A percentile compares a stretch with the other conserved stretches of the same genome.
Conservation (phyloP, 2,113 vertebrate genomes). For the Alces alces region DNA sequence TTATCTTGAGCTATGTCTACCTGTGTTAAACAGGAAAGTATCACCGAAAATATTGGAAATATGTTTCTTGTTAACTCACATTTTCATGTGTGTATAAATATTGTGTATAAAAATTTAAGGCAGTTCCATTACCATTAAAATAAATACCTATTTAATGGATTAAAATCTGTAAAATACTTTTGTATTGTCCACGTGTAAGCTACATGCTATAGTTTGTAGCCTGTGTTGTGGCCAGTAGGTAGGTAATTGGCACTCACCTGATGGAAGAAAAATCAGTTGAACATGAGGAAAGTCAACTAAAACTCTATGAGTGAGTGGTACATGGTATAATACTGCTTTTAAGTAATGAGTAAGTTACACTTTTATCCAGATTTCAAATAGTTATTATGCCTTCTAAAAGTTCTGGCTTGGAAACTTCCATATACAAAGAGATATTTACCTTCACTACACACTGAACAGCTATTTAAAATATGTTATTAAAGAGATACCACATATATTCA, state of each 20-base stretch:
- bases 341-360: not conserved
- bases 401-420: not conserved
- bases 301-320: not conserved
- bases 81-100: not conserved
- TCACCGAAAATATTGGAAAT: not conserved
- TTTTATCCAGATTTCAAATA: not conserved
- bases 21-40: not conserved
- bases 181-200: not conserved
- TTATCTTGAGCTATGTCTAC: not conserved
- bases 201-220: not conserved
- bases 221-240: not conserved
- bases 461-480: not conserved
- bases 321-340: not conserved
- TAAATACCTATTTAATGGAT: not conserved
- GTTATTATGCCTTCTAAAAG: not conserved
- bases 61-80: not conserved
- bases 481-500: not conserved
- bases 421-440: not conserved
- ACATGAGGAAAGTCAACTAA: not conserved
- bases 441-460: not conserved
- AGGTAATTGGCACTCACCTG: not conserved
- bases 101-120: not conserved
- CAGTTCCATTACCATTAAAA: not conserved
- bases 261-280: not conserved
- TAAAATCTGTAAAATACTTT: conserved; percentile 2